Percentiles rank a stretch among this genome's conserved stretches.
phyloP scores from a whole-genome alignment of 2,888 invertebrate genomes.

The Leptinotarsa haldemani region DNA sequence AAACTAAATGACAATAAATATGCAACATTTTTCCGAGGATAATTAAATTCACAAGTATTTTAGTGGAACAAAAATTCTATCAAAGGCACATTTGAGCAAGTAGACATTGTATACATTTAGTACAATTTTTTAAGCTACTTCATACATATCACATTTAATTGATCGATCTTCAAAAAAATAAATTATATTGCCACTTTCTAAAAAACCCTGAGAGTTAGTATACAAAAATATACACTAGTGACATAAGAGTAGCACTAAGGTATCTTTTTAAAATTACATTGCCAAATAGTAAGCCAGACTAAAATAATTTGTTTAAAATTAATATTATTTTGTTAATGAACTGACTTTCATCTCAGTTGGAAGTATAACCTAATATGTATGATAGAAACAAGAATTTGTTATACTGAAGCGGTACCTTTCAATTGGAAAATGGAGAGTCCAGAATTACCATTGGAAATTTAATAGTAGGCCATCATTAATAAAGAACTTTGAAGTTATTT shows the following conservation, averaged over 20 bases:
- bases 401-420: too few species aligned
- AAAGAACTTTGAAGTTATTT: too few species aligned
- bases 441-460: too few species aligned
- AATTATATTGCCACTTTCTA: conserved; percentile 57
- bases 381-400: too few species aligned
- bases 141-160: conserved; percentile 60
- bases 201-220: conserved; percentile 62
- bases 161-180: conserved; percentile 49
- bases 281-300: conserved; percentile 39
- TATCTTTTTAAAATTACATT: conserved; percentile 38
- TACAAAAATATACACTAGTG: conserved; percentile 56
- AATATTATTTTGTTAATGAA: conserved; percentile 1
- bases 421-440: too few species aligned
- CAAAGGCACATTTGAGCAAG: conserved; percentile 66
- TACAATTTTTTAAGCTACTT: conserved; percentile 55
- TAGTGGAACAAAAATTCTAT: conserved; percentile 50
- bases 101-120: conserved; percentile 60
- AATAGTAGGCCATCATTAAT: too few species aligned
- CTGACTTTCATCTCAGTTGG: background rate
- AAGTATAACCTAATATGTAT: background rate
- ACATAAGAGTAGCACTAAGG: conserved; percentile 47
- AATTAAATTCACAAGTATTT: conserved; percentile 38
- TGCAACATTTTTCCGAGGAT: conserved; percentile 47
- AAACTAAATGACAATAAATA: conserved; percentile 48
- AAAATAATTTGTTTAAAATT: background rate